Conservation (phyloP, 2,797 vertebrate species). For the Sebastes diploproa region DNA sequence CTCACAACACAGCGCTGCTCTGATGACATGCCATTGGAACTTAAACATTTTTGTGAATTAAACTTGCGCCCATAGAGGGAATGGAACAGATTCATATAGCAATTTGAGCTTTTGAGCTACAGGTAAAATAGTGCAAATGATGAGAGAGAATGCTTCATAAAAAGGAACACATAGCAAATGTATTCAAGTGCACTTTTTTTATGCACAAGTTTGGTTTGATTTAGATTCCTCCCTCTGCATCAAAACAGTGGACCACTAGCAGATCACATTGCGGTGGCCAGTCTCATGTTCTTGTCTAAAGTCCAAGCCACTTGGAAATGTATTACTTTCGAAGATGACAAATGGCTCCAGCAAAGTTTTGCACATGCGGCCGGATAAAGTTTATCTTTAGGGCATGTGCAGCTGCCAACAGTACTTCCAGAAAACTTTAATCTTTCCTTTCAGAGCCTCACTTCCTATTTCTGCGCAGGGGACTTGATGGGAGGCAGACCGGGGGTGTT, state of each 20-base stretch:
- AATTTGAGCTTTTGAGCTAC: not conserved
- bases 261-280: conserved; percentile 53
- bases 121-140: not conserved
- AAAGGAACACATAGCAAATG: not conserved
- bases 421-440: conserved; percentile 89
- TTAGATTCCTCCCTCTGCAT: conserved; percentile 12
- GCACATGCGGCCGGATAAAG: conserved; percentile 84
- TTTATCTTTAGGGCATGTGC: conserved; percentile 88
- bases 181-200: not conserved
- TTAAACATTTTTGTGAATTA: not conserved
- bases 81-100: not conserved
- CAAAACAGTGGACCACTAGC: conserved; percentile 34
- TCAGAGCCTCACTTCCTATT: conserved; percentile 84
- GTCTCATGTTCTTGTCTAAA: conserved; percentile 78
- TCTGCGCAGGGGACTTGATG: conserved; percentile 80
- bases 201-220: not conserved
- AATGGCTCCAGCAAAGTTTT: conserved; percentile 86
- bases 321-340: conserved; percentile 88
- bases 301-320: conserved; percentile 81
- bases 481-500: conserved; percentile 82
- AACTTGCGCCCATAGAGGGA: no score
- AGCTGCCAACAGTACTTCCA: conserved; percentile 87
- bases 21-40: not conserved
- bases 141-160: not conserved
- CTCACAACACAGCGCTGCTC: not conserved